Evolutionary conservation across 2,888 invertebrate genomes (phyloP).

Genomic region (Arctia plantaginis): DNA sequence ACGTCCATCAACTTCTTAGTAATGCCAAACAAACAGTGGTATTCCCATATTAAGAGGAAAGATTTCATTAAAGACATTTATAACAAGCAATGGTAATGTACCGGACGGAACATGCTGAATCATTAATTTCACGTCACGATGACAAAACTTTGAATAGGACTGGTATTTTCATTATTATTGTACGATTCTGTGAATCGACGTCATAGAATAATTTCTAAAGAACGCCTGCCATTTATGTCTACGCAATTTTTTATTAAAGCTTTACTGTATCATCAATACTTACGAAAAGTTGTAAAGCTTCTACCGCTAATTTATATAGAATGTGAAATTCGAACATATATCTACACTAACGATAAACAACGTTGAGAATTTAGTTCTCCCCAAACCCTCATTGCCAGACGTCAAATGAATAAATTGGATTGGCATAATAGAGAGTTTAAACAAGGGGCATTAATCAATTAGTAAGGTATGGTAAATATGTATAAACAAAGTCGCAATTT

Average conservation of each 20-base stretch:
- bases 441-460: constrained; percentile 36
- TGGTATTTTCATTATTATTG: not conserved
- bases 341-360: not conserved
- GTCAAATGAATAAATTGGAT: constrained; percentile 8
- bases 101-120: not conserved
- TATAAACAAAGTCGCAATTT: constrained; percentile 59
- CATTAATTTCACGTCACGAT: not conserved
- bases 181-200: not conserved
- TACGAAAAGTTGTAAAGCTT: not conserved
- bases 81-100: not conserved
- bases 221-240: not conserved
- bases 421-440: constrained; percentile 9
- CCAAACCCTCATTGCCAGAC: not conserved
- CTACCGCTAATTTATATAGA: not conserved
- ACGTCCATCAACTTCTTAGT: not conserved
- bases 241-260: not conserved
- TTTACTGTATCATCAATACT: not conserved
- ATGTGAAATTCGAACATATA: not conserved
- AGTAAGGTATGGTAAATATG: constrained; percentile 36
- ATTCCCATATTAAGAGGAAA: constrained; percentile 1
- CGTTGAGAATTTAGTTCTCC: not conserved
- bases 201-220: not conserved
- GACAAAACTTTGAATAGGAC: not conserved
- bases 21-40: not conserved
- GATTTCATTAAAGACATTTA: not conserved